A percentile compares a stretch with the other conserved stretches of the same genome.
Evolutionary conservation across 2,113 vertebrate genomes (phyloP).

Genomic region (Psilopsiagon aymara): DNA sequence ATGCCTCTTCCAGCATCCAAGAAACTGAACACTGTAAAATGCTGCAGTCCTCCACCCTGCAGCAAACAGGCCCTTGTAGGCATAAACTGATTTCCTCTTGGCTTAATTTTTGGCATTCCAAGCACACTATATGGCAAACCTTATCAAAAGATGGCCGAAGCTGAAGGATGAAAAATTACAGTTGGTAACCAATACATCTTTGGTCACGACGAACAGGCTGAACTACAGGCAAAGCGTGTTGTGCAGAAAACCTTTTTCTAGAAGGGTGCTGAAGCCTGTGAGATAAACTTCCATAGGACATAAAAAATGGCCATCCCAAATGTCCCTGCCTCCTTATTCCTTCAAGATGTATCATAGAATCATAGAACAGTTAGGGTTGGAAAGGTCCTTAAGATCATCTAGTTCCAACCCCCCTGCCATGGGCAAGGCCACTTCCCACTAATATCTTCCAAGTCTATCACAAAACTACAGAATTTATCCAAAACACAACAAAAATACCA

Average conservation of each 20-base stretch:
- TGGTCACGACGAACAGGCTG: background rate
- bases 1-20: background rate
- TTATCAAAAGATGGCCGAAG: background rate
- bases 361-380: too few species aligned
- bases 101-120: background rate
- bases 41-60: background rate
- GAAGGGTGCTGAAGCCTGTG: background rate
- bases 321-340: background rate
- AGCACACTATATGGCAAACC: background rate
- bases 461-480: background rate
- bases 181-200: background rate
- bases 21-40: background rate
- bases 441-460: background rate
- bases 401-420: too few species aligned
- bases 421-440: too few species aligned
- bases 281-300: background rate
- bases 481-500: background rate
- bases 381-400: too few species aligned
- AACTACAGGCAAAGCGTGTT: background rate
- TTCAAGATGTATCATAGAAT: background rate
- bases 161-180: background rate
- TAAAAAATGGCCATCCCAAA: background rate
- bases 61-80: background rate
- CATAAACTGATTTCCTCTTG: background rate
- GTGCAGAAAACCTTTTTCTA: background rate